Evolutionary conservation across 1,140 invertebrate genomes (phyloP).

Genomic region (Scaptomyza pallida): DNA sequence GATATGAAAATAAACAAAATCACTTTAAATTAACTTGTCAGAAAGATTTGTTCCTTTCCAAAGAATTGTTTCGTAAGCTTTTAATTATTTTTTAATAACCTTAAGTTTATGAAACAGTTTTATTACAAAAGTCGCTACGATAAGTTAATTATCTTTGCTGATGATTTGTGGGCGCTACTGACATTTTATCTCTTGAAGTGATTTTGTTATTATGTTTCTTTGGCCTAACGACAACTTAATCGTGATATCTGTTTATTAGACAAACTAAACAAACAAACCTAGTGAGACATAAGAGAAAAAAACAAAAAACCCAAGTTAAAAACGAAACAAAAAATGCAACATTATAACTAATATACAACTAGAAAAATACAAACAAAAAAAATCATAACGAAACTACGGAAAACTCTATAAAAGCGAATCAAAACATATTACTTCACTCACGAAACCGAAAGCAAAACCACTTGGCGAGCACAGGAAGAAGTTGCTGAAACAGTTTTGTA

Average conservation of each 20-base stretch:
- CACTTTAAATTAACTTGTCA: slow-evolving; percentile 22
- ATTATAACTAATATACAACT: slow-evolving; percentile 62
- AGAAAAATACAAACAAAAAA: slow-evolving; percentile 40
- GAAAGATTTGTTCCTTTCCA: not conserved
- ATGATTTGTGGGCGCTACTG: slow-evolving; percentile 12
- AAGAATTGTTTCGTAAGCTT: slow-evolving; percentile 5
- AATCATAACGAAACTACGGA: slow-evolving; percentile 58
- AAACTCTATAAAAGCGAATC: slow-evolving; percentile 62
- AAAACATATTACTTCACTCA: slow-evolving; percentile 68
- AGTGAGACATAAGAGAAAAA: slow-evolving; percentile 58
- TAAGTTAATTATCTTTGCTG: slow-evolving; percentile 23
- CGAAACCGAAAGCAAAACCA: slow-evolving; percentile 67
- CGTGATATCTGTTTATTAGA: slow-evolving; percentile 67
- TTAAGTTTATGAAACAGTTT: not conserved
- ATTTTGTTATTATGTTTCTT: slow-evolving; percentile 50
- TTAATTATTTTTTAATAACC: not conserved
- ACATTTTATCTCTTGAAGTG: slow-evolving; percentile 56
- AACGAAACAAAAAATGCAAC: slow-evolving; percentile 55
- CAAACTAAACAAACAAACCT: slow-evolving; percentile 46
- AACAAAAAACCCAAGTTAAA: slow-evolving; percentile 39
- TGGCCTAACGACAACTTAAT: slow-evolving; percentile 56
- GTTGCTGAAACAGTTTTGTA: slow-evolving; percentile 59
- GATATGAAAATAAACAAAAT: slow-evolving; percentile 32
- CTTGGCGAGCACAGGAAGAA: slow-evolving; percentile 55
- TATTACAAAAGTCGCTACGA: not conserved